A percentile compares a stretch with the other conserved stretches of the same genome.
Evolutionary conservation across 2,113 vertebrate species (phyloP).

Genomic region (Sinocyclocheilus grahami): DNA sequence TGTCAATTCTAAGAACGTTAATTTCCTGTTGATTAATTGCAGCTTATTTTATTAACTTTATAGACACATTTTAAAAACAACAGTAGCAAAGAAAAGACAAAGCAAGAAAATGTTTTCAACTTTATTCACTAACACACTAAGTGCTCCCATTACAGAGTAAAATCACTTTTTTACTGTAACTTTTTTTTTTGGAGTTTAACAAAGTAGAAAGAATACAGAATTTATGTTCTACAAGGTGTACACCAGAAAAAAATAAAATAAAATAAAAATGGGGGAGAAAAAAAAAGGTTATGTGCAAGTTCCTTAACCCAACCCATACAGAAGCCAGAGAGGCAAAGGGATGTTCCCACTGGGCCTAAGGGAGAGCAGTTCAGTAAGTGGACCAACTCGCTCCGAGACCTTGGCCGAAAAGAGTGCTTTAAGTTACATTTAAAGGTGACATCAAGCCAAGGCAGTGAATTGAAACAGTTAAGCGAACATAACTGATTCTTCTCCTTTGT

Average conservation of each 20-base stretch:
- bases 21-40: not conserved
- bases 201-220: slow-evolving; percentile 74
- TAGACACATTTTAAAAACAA: slow-evolving; percentile 19
- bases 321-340: slow-evolving; percentile 49
- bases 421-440: slow-evolving; percentile 25
- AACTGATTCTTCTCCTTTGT: slow-evolving; percentile 38
- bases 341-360: slow-evolving; percentile 45
- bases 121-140: slow-evolving; percentile 84
- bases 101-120: slow-evolving; percentile 65
- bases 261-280: slow-evolving; percentile 60
- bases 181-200: slow-evolving; percentile 69
- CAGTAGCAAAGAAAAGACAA: slow-evolving; percentile 13
- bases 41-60: slow-evolving; percentile 5
- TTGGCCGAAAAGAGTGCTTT: slow-evolving; percentile 34
- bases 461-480: not conserved
- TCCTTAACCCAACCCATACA: slow-evolving; percentile 54
- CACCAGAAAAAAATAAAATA: slow-evolving; percentile 44
- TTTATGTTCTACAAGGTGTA: slow-evolving; percentile 73
- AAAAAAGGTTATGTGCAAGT: slow-evolving; percentile 71
- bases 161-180: slow-evolving; percentile 70
- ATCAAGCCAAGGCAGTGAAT: slow-evolving; percentile 32
- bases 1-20: no score
- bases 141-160: slow-evolving; percentile 80
- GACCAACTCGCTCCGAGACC: slow-evolving; percentile 33
- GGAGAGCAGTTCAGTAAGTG: slow-evolving; percentile 40